A percentile compares a stretch with the other conserved stretches of the same genome.
Conservation (phyloP, 2,797 vertebrate genomes). For the Poecilia gillii region DNA sequence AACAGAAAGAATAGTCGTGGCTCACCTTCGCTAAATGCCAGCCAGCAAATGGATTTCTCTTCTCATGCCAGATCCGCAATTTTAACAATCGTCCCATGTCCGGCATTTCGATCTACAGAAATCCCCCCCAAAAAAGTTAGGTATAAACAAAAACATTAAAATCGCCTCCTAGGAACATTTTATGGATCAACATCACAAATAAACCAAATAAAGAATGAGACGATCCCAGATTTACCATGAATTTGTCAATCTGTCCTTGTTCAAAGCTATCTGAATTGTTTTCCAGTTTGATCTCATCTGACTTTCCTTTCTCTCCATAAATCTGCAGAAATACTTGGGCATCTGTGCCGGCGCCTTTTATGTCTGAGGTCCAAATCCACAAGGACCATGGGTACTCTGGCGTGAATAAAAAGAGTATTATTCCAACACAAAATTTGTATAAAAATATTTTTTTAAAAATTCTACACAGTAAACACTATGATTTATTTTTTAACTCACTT, state of each 20-base stretch:
- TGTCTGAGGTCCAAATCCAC: slow-evolving; percentile 95
- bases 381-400: slow-evolving; percentile 94
- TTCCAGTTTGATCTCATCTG: slow-evolving; percentile 92
- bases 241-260: slow-evolving; percentile 90
- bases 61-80: slow-evolving; percentile 95
- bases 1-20: not conserved
- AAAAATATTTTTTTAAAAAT: not conserved
- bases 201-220: not conserved
- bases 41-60: slow-evolving; percentile 90
- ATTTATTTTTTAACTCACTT: slow-evolving; percentile 79
- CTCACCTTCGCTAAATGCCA: slow-evolving; percentile 96
- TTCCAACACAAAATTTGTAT: not conserved
- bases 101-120: slow-evolving; percentile 89
- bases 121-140: slow-evolving; percentile 4
- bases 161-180: not conserved
- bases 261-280: slow-evolving; percentile 97
- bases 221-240: slow-evolving; percentile 82
- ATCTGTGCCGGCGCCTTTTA: slow-evolving; percentile 95
- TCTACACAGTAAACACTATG: not conserved
- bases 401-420: not conserved
- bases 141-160: not conserved
- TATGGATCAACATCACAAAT: not conserved
- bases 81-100: slow-evolving; percentile 90
- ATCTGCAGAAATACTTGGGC: slow-evolving; percentile 94
- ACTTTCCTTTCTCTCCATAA: slow-evolving; percentile 92